Conservation (phyloP, 2,888 invertebrate genomes). For the Nomada hirtipes region DNA sequence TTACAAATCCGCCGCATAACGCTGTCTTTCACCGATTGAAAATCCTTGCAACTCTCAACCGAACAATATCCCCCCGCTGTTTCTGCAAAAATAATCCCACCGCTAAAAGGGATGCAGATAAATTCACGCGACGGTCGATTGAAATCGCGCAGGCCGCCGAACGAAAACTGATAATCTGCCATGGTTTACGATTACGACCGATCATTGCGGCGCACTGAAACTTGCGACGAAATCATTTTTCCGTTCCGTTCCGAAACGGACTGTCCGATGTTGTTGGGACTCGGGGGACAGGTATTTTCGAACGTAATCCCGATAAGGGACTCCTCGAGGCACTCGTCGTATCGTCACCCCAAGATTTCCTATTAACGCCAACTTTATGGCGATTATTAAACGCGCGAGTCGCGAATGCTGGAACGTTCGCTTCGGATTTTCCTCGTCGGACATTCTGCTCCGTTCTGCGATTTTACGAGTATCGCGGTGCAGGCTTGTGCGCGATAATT, state of each 20-base stretch:
- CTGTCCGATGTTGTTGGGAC: not conserved
- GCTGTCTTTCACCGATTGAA: not conserved
- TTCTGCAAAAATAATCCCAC: not conserved
- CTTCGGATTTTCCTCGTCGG: not conserved
- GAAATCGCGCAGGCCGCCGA: slow-evolving; percentile 30
- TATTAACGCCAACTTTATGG: slow-evolving; percentile 40
- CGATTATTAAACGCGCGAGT: slow-evolving; percentile 32
- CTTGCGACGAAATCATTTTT: not conserved
- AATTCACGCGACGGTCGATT: slow-evolving; percentile 34
- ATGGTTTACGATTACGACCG: slow-evolving; percentile 42
- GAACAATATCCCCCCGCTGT: slow-evolving; percentile 20
- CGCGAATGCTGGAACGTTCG: slow-evolving; percentile 4
- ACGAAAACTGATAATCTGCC: slow-evolving; percentile 33
- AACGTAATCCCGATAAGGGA: slow-evolving; percentile 33
- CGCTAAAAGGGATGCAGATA: slow-evolving; percentile 34
- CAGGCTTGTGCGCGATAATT: slow-evolving; percentile 31
- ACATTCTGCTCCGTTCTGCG: slow-evolving; percentile 21
- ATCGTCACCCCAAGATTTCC: slow-evolving; percentile 19
- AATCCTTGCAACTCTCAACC: not conserved
- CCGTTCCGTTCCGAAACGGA: too few relatives aligned
- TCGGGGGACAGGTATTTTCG: slow-evolving; percentile 15
- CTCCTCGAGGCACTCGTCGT: not conserved
- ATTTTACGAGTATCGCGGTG: slow-evolving; percentile 39
- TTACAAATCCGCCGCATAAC: not conserved
- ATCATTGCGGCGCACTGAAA: slow-evolving; percentile 10